Evolutionary conservation across 2,888 invertebrate species (phyloP), one percentile per base, ranked within the genome.

Genomic region (Hyposoter dolosus): DNA sequence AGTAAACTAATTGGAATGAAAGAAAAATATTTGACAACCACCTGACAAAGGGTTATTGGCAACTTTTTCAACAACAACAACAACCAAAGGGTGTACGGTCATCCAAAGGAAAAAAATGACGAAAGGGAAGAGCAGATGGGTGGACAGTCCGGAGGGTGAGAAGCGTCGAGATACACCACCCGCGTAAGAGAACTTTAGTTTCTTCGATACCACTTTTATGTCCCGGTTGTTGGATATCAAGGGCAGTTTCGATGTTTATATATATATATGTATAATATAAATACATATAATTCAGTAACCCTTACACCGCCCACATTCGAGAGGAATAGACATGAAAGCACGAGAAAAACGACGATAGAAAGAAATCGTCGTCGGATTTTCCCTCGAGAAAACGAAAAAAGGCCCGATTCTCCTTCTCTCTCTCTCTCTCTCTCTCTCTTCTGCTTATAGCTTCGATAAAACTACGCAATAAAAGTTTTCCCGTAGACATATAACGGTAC

Each of bases 381-480:
- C 50, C 65, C 80, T 40, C 50, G 80, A 80, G 71, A 65, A 76
- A 47, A 63, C 19, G 63, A 50, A 35, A 72, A 80, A 72, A 80
- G n/a, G 60, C 32, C 69, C 32, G 17, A 17, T 12, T 60, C 60
- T 32, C 12, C 15, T n/a, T 35, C 12, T 12, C 66, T 10, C 35
- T 43, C 47, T 17, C 43, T 56, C 32, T 60, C 40, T 40, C 40
- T 40, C 79, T 32, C 53, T 53, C 50, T 50, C 19, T 56, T 50
- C 50, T 12, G 23, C 69, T 28, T 63, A 56, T 75, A 75, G 56
- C 75, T 69, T 74, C 74, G 81, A 75, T 66, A 56, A 35, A 80
- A 80, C 35, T 65, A 40, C 77, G 77, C 66, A 77, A 77, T 77
- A 77, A 77, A 77, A 77, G 77, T 84, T 84, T 81, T 53, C 35